Evolutionary conservation across 2,113 vertebrate genomes (phyloP).

Genomic region (Poeciliopsis turrubarensis): DNA sequence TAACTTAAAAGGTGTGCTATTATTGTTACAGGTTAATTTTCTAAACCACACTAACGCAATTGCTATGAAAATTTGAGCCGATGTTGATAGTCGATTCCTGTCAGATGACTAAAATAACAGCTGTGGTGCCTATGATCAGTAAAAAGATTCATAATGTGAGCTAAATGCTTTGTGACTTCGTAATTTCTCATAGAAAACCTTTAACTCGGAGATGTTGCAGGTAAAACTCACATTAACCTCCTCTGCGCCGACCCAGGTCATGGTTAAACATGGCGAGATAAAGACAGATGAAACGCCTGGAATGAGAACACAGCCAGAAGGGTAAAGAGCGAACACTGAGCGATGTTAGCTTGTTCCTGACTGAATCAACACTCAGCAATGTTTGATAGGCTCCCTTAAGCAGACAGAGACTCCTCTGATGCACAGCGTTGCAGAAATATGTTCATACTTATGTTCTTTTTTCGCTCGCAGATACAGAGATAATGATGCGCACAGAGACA

Average conservation of each 20-base stretch:
- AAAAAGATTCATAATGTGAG: background rate
- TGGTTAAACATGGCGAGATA: conserved; percentile 51
- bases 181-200: background rate
- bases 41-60: too few relatives aligned
- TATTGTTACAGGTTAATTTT: too few relatives aligned
- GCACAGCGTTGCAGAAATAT: conserved; percentile 24
- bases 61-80: too few relatives aligned
- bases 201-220: conserved; percentile 28
- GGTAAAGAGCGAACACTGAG: conserved; percentile 18
- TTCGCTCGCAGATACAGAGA: conserved; percentile 23
- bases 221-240: conserved; percentile 35
- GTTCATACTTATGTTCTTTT: background rate
- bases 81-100: too few relatives aligned
- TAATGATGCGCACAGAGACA: conserved; percentile 31
- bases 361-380: conserved; percentile 38
- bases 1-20: too few relatives aligned
- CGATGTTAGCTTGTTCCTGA: conserved; percentile 53
- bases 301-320: conserved; percentile 32
- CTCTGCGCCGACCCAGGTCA: conserved; percentile 16
- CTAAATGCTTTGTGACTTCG: background rate
- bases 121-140: background rate
- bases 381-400: conserved; percentile 45
- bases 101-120: too few relatives aligned
- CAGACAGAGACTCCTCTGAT: conserved; percentile 32
- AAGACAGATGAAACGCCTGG: conserved; percentile 35